These are phyloP conservation scores for Oligia strigilis DNA, from an alignment of 2,888 invertebrate genomes.

Conservation along the genomic window DNA sequence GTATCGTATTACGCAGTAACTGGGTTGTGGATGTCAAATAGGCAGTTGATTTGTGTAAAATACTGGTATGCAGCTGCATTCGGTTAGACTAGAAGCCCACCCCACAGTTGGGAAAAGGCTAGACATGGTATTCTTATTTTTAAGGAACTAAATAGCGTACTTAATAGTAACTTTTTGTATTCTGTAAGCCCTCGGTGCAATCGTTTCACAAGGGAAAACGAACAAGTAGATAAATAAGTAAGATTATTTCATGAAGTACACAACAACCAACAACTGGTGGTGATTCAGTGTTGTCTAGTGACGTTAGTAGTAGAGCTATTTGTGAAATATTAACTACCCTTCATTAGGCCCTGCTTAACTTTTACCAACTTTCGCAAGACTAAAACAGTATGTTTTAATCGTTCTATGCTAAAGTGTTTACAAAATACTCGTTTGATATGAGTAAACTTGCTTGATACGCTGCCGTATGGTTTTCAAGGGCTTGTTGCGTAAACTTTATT, in stretches of 20 bases:
- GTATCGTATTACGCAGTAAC: not conserved
- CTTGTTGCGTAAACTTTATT: constrained; percentile 16
- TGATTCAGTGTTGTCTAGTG: constrained; percentile 22
- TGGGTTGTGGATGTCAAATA: not conserved
- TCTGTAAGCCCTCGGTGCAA: not conserved
- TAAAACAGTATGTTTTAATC: constrained; percentile 27
- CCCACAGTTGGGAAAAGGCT: not conserved
- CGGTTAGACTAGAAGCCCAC: not conserved
- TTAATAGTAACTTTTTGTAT: not conserved
- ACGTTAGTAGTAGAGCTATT: constrained; percentile 41
- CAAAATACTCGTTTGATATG: constrained; percentile 13
- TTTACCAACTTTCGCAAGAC: constrained; percentile 53
- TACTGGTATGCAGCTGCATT: not conserved
- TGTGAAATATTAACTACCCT: constrained; percentile 50
- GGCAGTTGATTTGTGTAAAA: not conserved
- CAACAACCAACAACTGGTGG: not conserved
- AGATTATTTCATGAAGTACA: constrained; percentile 39
- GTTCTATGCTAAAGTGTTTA: constrained; percentile 11
- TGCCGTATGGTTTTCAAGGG: constrained; percentile 28
- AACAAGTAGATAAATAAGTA: constrained; percentile 30
- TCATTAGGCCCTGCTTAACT: constrained; percentile 52
- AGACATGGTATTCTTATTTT: not conserved
- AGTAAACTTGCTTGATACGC: constrained; percentile 19
- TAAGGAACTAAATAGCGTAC: too few species aligned
- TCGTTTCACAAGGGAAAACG: constrained; percentile 24